A percentile compares a stretch with the other conserved stretches of the same genome.
Evolutionary conservation across 2,113 vertebrate species (phyloP).

Genomic region (Myiagra hebetior): DNA sequence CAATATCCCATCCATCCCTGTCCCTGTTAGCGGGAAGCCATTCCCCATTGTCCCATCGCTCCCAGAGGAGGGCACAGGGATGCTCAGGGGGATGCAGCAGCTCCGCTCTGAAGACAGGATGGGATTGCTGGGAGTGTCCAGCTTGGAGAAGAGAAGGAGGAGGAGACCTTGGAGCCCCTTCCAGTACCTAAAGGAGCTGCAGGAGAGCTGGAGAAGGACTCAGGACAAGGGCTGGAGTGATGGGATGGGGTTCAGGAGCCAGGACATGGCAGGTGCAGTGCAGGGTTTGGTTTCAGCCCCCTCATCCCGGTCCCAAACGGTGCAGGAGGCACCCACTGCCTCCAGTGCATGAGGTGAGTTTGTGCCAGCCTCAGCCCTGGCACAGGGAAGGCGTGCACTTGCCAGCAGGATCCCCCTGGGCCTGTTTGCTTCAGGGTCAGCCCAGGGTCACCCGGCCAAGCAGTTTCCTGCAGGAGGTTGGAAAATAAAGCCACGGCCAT

Average conservation of each 20-base stretch:
- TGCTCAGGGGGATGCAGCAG: not conserved
- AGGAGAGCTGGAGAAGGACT: not conserved
- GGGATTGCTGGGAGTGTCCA: not conserved
- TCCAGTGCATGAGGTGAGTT: fast-evolving
- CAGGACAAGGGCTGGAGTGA: not conserved
- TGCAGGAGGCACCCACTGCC: fast-evolving
- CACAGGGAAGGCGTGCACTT: fast-evolving
- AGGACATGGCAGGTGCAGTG: not conserved
- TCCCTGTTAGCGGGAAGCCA: not conserved
- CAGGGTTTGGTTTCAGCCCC: not conserved
- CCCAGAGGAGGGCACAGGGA: not conserved
- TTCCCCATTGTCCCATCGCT: not conserved
- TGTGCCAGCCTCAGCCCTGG: not conserved
- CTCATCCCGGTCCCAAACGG: too few species aligned
- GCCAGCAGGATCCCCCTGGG: not conserved
- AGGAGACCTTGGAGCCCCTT: not conserved
- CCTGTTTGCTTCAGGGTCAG: fast-evolving
- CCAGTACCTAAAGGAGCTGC: not conserved
- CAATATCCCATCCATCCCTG: not conserved
- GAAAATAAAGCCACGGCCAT: fast-evolving
- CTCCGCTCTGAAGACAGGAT: not conserved
- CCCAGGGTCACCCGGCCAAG: not conserved
- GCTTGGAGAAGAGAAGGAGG: not conserved
- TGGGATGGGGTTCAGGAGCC: not conserved
- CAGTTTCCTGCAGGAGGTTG: not conserved